Base-by-base conservation (phyloP, 2,113 vertebrate genomes). In the Tapirus terrestris region DNA sequence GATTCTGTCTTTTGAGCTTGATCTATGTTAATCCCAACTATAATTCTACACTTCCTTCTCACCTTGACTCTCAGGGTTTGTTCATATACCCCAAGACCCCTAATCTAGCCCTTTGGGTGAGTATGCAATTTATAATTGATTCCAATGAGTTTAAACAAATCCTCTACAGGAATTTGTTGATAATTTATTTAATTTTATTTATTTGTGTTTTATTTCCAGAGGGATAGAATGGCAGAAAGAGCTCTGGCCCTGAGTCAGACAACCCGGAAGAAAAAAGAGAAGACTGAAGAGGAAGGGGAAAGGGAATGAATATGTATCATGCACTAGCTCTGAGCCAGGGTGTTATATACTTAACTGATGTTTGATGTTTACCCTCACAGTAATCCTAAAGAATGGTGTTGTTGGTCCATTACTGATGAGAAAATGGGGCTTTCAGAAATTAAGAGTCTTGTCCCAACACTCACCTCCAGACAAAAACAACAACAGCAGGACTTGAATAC, bases 151-250 rank as follows among this genome's bases (percentile, higher is more conserved):
- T 72, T 36, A 63, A 94, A 88, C 39, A 84, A 67, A 88, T 56
- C 72, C 31, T 91, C 39, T n/a, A 10, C 3, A 76, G 23, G 48
- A 67, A 63, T 56, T 43, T 56, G 11, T 53, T 70, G 31, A 53
- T 60, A 36, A 29, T 20, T 21, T 67, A 65, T 8, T 88, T 72
- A 58, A 68, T 58, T 75, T 61, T 73, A 48, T 33, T 72, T 84
- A n/a, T 70, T 43, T 89, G 53, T 45, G 31, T 72, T 83, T 92
- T 83, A 83, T 68, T 96, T 85, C 65, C 85, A 84, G 68, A 23
- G 45, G 11, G 31, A 56, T 0, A 53, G 31, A 92, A 75, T n/a
- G 13, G 48, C 61, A 97, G 45, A 85, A 84, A 67, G n/a, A 91
- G 45, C 39, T 11, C 65, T 68, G 48, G 73, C 33, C 36, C 60